These are phyloP conservation scores for Bombyx mandarina DNA, from an alignment of 1,140 invertebrate genomes.

Conservation along the genomic window DNA sequence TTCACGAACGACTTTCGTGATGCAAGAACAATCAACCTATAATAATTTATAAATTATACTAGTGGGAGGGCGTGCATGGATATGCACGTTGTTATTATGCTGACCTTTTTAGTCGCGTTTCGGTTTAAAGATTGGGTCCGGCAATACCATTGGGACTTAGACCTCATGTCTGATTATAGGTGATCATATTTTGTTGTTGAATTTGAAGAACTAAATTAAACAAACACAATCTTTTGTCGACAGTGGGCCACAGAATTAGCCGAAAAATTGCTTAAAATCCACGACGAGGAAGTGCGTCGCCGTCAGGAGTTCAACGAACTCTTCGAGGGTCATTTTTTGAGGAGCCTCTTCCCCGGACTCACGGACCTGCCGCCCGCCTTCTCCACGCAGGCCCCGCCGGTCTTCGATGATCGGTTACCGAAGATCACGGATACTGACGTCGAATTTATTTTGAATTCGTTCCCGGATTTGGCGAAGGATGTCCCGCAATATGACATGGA, in stretches of 20 bases:
- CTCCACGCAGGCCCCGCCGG: conserved; percentile 82
- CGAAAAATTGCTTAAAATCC: conserved; percentile 80
- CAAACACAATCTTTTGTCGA: not conserved
- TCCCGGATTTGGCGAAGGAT: conserved; percentile 52
- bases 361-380: conserved; percentile 88
- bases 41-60: too few species aligned
- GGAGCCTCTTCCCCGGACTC: conserved; percentile 88
- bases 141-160: too few species aligned
- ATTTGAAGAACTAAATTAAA: conserved; percentile 2
- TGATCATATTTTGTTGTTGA: too few species aligned
- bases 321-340: conserved; percentile 91
- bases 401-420: conserved; percentile 83
- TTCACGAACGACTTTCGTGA: too few species aligned
- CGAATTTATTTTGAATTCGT: conserved; percentile 34
- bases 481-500: conserved; percentile 76
- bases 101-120: too few species aligned
- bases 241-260: conserved; percentile 85
- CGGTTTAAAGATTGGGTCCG: too few species aligned
- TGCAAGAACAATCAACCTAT: too few species aligned
- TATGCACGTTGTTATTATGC: too few species aligned
- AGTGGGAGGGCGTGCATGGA: too few species aligned
- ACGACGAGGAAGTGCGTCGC: conserved; percentile 81
- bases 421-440: conserved; percentile 71
- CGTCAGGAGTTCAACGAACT: conserved; percentile 80
- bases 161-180: too few species aligned